Evolutionary conservation across 1,140 invertebrate species (phyloP), one percentile per base, ranked within the genome.

Genomic region (Ooceraea biroi): DNA sequence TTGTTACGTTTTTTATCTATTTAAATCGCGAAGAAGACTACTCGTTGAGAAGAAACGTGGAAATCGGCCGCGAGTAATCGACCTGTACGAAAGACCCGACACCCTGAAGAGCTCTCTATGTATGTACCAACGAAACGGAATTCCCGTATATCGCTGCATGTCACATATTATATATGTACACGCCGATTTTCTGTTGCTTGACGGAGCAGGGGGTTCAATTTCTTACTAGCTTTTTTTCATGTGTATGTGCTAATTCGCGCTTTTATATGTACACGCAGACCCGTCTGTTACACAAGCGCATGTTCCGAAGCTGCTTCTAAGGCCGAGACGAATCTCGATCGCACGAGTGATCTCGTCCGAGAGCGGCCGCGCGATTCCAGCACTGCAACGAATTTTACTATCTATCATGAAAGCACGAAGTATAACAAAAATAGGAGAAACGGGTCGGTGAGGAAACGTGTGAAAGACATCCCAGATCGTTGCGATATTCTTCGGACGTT

Each of bases 141-240:
- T 69, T 80, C n/a, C 36, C n/a, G 52, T 44, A 50, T 36, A 25
- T 65, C 44, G 58, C 58, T 76, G 71, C 17, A 36, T 57, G 22
- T 55, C 58, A 55, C 48, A 55, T 44, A 57, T 78, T 44, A 46
- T 80, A 7, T 36, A 78, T 71, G 25, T 71, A 80, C 76, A 80
- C 36, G 76, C 25, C 52, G 50, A 78, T 44, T 25, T 48, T 77
- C 48, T n/a, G 17, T 22, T 10, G 46, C 36, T 80, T 22, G 36
- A 69, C 25, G 41, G 46, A 55, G 22, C 63, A 14, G 41, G n/a
- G n/a, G 22, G 19, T 66, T 66, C 27, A 36, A 66, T 36, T 66
- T 25, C 25, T 41, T 44, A 48, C 19, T 36, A 77, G 11, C 46
- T 25, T 65, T n/a, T 78, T 61, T 30, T 60, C 41, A n/a, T 19